Base-by-base conservation (phyloP, 2,888 invertebrate species). In the Scaptodrosophila latifasciaeformis region DNA sequence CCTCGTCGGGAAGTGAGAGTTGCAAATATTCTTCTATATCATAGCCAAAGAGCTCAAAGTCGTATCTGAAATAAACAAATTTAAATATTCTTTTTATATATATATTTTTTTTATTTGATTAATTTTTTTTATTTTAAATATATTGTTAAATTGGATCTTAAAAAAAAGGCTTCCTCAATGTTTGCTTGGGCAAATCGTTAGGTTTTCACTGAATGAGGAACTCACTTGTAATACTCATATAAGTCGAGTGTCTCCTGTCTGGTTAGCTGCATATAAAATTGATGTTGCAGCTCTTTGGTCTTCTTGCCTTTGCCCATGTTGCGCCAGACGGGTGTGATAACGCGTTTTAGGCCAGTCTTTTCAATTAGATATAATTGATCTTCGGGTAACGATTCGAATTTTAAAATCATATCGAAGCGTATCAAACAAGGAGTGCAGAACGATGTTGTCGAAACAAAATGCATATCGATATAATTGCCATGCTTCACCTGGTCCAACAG, bases 371-470 rank as follows among this genome's bases (percentile, higher is more conserved):
- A 94, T 82, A 91, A 90, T 87, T 94, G 94, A 87, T 95, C 94
- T 82, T 92, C 92, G 74, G 93, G 92, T 45, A 95, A 87, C 10
- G 94, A 94, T 85, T 94, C 94, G 72, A 93, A 94, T 87, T 94
- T 94, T 53, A 93, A 89, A 69, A 94, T 92, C 47, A 94, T 89
- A 82, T 93, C 92, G 78, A 94, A 93, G 81, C 92, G 90, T 70
- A 94, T 92, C 87, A 93, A 91, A 86, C 95, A 95, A 0, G 95
- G 95, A 27, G 95, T 94, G 83, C 95, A 95, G 84, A 95, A 94
- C 77, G 90, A 90, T 0, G 92, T 91, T 68, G 93, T 91, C 0
- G 95, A 93, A n/a, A 93, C 92, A 92, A 94, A 94, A 83, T 95
- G 95, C 93, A 95, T 95, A 83, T 95, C 94, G 65, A 94, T 87